Conservation (phyloP, 2,113 vertebrate species). For the Dissostichus mawsoni region DNA sequence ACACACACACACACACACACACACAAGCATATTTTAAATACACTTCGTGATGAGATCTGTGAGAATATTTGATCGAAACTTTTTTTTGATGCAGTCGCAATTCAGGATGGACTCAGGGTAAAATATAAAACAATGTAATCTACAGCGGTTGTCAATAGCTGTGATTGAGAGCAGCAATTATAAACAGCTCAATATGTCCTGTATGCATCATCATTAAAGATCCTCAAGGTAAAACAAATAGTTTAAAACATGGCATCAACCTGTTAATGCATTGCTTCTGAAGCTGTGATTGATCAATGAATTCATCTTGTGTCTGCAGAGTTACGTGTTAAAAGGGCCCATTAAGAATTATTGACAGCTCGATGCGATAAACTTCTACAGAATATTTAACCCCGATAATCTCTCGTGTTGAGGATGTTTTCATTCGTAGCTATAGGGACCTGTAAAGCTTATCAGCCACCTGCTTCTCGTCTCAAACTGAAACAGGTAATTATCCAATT, state of each 20-base stretch:
- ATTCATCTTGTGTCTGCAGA: constrained; percentile 9
- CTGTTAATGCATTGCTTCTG: neutral
- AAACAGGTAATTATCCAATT: constrained; percentile 60
- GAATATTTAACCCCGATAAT: neutral
- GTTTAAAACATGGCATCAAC: neutral
- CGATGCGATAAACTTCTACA: constrained; percentile 5
- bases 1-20: too few species aligned
- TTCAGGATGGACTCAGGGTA: neutral
- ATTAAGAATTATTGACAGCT: neutral
- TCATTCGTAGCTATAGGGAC: constrained; percentile 3
- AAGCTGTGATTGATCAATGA: constrained; percentile 17
- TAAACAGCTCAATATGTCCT: constrained; percentile 32
- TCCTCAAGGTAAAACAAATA: constrained; percentile 25
- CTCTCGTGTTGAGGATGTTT: constrained; percentile 9
- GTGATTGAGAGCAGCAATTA: constrained; percentile 47
- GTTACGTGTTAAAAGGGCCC: neutral
- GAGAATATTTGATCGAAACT: neutral
- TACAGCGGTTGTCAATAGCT: constrained; percentile 17
- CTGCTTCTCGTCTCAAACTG: constrained; percentile 19
- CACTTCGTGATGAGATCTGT: neutral
- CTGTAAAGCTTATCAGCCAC: constrained; percentile 2
- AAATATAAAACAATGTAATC: constrained; percentile 13
- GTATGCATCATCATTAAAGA: constrained; percentile 22
- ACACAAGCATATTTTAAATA: neutral
- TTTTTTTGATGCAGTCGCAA: neutral